phyloP scores from a whole-genome alignment of 2,113 vertebrate genomes.

The Mustelus asterias region DNA sequence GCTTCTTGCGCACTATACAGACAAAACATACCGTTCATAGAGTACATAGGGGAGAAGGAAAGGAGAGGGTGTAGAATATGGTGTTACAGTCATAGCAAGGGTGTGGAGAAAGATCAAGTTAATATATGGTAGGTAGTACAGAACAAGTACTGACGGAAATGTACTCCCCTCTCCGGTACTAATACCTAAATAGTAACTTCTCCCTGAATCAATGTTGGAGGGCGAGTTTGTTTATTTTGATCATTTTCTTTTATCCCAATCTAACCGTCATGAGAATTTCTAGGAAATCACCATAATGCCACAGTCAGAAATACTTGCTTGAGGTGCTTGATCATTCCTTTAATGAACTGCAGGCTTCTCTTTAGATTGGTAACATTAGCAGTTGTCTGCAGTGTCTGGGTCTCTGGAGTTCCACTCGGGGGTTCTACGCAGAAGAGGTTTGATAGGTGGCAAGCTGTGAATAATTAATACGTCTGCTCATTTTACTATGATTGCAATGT shows the following conservation, averaged over 20 bases:
- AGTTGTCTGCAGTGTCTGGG: background rate
- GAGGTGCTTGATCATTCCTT: background rate
- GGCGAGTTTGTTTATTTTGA: background rate
- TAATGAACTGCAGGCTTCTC: background rate
- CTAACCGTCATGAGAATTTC: background rate
- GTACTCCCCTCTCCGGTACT: background rate
- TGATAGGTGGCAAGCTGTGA: background rate
- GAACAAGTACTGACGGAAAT: background rate
- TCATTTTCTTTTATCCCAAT: background rate
- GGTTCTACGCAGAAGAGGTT: background rate
- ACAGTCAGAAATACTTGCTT: background rate
- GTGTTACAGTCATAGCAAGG: too few species aligned
- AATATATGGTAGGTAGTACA: too few species aligned
- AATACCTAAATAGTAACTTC: background rate
- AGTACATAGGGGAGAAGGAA: too few species aligned
- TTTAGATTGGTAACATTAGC: background rate
- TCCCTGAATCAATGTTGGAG: background rate
- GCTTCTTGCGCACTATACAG: too few species aligned
- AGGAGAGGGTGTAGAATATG: too few species aligned
- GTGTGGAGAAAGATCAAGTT: too few species aligned
- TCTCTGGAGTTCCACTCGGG: background rate
- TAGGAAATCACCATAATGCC: background rate
- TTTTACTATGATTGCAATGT: background rate
- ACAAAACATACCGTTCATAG: too few species aligned
- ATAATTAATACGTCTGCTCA: background rate